phyloP scores from a whole-genome alignment of 2,888 invertebrate species.

The Drosophila mulleri region DNA sequence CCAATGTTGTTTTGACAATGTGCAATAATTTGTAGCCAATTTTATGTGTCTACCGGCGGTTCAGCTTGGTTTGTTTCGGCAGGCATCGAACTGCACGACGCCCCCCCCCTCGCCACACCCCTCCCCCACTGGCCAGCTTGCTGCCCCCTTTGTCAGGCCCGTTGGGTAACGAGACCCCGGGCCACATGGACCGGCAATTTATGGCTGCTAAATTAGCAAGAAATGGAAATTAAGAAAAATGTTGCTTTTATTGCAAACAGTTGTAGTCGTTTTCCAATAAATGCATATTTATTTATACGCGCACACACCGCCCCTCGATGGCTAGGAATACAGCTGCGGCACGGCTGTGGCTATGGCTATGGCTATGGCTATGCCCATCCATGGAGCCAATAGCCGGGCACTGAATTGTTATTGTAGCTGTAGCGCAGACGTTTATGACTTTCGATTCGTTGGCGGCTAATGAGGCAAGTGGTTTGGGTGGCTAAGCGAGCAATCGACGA shows the following conservation, averaged over 20 bases:
- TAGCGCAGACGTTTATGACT: conserved; percentile 70
- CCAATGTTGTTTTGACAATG: conserved; percentile 84
- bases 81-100: neutral
- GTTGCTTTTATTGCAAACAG: conserved; percentile 81
- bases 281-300: conserved; percentile 75
- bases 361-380: conserved; percentile 22
- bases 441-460: conserved; percentile 75
- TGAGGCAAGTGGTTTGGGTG: conserved; percentile 70
- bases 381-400: conserved; percentile 32
- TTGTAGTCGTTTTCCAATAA: conserved; percentile 80
- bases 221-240: conserved; percentile 81
- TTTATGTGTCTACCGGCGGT: conserved; percentile 78
- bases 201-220: conserved; percentile 80
- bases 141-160: conserved; percentile 8
- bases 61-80: conserved; percentile 69
- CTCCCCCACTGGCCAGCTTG: neutral
- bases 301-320: conserved; percentile 39
- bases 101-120: neutral
- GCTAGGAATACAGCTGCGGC: neutral
- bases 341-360: neutral
- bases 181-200: conserved; percentile 72
- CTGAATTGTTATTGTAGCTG: conserved; percentile 63
- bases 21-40: conserved; percentile 82
- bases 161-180: conserved; percentile 50
- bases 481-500: conserved; percentile 46